Base-by-base conservation (phyloP, 2,113 vertebrate genomes). In the Anhinga rufa region DNA sequence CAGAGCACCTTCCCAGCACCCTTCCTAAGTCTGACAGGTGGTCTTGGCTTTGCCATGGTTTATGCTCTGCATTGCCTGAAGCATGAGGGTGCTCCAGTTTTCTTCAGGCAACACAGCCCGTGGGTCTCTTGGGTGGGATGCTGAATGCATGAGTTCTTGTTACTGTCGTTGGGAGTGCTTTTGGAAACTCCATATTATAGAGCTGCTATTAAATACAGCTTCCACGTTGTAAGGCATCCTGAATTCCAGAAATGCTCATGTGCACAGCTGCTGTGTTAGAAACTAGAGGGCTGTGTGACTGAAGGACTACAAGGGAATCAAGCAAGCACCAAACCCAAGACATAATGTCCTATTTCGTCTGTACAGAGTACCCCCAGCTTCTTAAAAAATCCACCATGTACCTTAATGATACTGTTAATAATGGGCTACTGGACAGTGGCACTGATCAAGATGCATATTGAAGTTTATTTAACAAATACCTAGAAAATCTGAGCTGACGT, bases 91-190 rank as follows among this genome's bases (percentile, higher is more conserved):
- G 31, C 58, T 57, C 20, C 52, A 24, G 15, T 49, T 77, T 32
- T 61, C 75, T 54, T 44, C 44, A 72, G 57, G 21, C 32, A 62
- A 0, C n/a, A 15, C 0, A 0, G 36, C 10, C 70, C 1, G 2
- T 48, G 76, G 31, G 19, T 36, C 32, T 36, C 58, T 44, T 10
- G 8, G n/a, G 15, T 46, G 42, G 46, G 58, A 46, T 78, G 88
- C 34, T 51, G 71, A 46, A 46, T 15, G 38, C 25, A 2, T 8
- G 44, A 61, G 40, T 17, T 90, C 62, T 32, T 57, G 29, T 42
- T 38, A 20, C 38, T 10, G 7, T 57, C 31, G 9, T 17, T 81
- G 40, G 12, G 31, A 62, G 24, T 18, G 21, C 46, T 91, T 70
- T 66, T 52, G 81, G 92, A 65, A 78, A 49, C 22, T 5, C 46